These are phyloP conservation scores for Drosophila kanapiae DNA, from an alignment of 1,140 invertebrate genomes.

Conservation along the genomic window DNA sequence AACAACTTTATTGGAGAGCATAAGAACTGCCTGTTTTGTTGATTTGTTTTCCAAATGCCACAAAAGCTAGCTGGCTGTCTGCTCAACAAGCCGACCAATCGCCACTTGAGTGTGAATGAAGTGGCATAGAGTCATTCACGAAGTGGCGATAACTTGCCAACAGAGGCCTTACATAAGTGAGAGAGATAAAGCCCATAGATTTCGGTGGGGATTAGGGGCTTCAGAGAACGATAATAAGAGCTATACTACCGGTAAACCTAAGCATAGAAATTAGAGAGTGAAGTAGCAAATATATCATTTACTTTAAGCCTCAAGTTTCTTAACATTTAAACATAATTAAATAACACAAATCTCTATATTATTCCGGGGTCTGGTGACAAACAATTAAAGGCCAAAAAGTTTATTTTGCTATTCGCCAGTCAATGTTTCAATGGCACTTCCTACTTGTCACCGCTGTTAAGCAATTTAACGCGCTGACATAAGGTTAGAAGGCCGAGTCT, in stretches of 20 bases:
- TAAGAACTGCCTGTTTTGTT: slow-evolving; percentile 7
- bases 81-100: slow-evolving; percentile 7
- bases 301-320: too few relatives aligned
- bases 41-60: slow-evolving; percentile 14
- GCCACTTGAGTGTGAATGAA: slow-evolving; percentile 26
- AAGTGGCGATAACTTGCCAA: slow-evolving; percentile 7
- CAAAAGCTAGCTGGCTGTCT: slow-evolving; percentile 9
- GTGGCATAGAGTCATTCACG: slow-evolving; percentile 9
- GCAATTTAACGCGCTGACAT: slow-evolving; percentile 32
- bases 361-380: not conserved
- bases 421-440: slow-evolving; percentile 25
- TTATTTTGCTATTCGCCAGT: not conserved
- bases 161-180: slow-evolving; percentile 8
- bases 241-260: not conserved
- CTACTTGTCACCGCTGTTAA: slow-evolving; percentile 13
- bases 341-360: not conserved
- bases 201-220: not conserved
- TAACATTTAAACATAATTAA: too few relatives aligned
- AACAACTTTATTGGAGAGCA: slow-evolving; percentile 1
- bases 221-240: not conserved
- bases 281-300: too few relatives aligned
- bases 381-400: not conserved
- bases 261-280: too few relatives aligned
- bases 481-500: slow-evolving; percentile 36
- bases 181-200: slow-evolving; percentile 1